Conservation (phyloP, 2,113 vertebrate species). For the Fukomys damarensis region DNA sequence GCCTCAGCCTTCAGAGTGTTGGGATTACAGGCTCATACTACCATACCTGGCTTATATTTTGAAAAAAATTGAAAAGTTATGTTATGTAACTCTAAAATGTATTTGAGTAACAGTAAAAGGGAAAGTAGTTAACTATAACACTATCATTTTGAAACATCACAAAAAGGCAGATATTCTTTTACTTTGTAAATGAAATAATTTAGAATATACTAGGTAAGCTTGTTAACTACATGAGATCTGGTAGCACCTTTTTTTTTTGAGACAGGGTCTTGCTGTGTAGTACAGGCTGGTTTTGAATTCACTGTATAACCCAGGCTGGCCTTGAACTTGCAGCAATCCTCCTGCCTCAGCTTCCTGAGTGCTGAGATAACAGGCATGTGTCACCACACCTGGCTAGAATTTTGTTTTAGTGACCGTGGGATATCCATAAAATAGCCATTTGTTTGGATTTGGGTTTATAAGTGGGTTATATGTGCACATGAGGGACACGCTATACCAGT, state of each 20-base stretch:
- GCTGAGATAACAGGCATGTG: no score
- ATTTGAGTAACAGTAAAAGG: conserved; percentile 15
- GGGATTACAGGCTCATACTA: no score
- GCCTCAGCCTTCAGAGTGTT: no score
- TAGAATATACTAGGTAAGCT: neutral
- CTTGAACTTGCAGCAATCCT: no score
- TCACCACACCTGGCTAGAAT: no score
- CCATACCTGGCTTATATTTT: neutral
- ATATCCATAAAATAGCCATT: neutral
- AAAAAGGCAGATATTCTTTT: conserved; percentile 12
- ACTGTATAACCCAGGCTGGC: no score
- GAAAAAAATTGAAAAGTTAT: neutral
- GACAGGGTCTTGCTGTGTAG: no score
- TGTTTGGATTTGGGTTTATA: neutral
- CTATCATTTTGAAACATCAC: conserved; percentile 1
- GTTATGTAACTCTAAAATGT: neutral
- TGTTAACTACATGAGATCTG: conserved; percentile 45
- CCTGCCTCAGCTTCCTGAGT: no score
- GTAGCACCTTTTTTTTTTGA: neutral
- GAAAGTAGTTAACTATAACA: neutral
- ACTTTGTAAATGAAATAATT: conserved; percentile 54
- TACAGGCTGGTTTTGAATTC: no score
- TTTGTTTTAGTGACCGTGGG: neutral
- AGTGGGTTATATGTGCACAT: conserved; percentile 7
- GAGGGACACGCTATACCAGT: neutral